Evolutionary conservation across 2,797 vertebrate species (phyloP).

Genomic region (Oceanodroma leucorhoa): DNA sequence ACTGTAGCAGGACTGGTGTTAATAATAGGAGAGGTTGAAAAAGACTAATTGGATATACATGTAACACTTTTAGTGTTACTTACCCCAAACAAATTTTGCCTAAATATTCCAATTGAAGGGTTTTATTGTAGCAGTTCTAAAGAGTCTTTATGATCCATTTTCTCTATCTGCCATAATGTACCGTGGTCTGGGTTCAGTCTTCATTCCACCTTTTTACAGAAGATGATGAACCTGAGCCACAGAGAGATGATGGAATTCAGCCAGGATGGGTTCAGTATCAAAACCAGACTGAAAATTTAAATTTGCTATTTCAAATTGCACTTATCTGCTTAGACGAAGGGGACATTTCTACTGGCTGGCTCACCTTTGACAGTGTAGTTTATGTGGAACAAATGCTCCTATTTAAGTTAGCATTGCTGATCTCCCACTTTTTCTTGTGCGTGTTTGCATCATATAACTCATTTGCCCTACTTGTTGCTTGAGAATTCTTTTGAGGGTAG

Average conservation of each 20-base stretch:
- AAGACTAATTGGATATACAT: background rate
- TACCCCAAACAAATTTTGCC: background rate
- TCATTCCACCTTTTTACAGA: background rate
- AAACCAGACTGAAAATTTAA: background rate
- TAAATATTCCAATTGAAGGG: background rate
- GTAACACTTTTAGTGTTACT: background rate
- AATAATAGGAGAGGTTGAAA: background rate
- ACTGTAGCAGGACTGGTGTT: background rate
- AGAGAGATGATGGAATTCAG: background rate
- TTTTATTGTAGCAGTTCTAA: background rate
- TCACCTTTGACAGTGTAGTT: background rate
- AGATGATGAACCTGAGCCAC: background rate
- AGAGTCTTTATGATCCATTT: background rate
- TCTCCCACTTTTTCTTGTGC: background rate
- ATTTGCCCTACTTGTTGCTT: background rate
- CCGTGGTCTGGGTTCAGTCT: background rate
- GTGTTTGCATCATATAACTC: background rate
- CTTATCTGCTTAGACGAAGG: background rate
- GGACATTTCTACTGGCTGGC: background rate
- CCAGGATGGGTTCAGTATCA: background rate
- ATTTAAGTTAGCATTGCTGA: background rate
- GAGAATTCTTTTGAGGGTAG: background rate
- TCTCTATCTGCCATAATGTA: background rate
- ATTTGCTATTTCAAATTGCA: background rate
- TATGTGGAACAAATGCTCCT: background rate